Evolutionary conservation across 2,113 vertebrate genomes (phyloP), one percentile per base, ranked within the genome.

Genomic region (Tretioscincus oriximinensis): DNA sequence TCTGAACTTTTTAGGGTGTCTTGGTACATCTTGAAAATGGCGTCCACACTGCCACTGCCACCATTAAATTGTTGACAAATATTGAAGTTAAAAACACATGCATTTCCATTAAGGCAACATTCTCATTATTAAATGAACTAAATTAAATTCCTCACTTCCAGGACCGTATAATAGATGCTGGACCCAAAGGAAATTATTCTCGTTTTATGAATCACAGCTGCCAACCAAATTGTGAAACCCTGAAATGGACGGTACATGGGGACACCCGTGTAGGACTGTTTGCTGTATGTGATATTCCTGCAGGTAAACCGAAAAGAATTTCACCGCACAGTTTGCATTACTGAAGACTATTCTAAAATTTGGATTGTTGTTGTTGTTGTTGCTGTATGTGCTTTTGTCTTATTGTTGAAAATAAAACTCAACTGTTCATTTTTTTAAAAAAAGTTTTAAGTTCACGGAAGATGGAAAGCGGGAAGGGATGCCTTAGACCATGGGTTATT

Each of bases 171-270:
- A 99, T 99, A 3, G 98, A 99, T 5, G 98, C 98, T 0, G 98
- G 98, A 5, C 98, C 98, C 41, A 99, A 99, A 92, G 98, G 98
- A 35, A 99, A 99, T 94, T 98, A 97, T 79, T 99, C 98, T 1
- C 96, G 98, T 69, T 99, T 99, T 88, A 99, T 99, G 98, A 99
- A 99, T 87, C 98, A 99, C 95, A 99, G 98, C 96, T 99, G 98
- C 87, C 97, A 99, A 91, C 98, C 98, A 88, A 99, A 99, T 94
- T 99, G 98, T 41, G 98, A 99, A 91, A 99, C 98, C 2, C 97
- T 99, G 51, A 99, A 99, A 88, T 99, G 98, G 98, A 99, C 98
- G 0, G 98, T 99, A 78, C 97, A 99, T 1, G 98, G 98, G 1
- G 98, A 99, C 92, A 99, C 98, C 0, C 95, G 98, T 0, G 98